These are phyloP conservation scores for Hylaeus volcanicus DNA, from an alignment of 1,140 invertebrate species.

Conservation along the genomic window DNA sequence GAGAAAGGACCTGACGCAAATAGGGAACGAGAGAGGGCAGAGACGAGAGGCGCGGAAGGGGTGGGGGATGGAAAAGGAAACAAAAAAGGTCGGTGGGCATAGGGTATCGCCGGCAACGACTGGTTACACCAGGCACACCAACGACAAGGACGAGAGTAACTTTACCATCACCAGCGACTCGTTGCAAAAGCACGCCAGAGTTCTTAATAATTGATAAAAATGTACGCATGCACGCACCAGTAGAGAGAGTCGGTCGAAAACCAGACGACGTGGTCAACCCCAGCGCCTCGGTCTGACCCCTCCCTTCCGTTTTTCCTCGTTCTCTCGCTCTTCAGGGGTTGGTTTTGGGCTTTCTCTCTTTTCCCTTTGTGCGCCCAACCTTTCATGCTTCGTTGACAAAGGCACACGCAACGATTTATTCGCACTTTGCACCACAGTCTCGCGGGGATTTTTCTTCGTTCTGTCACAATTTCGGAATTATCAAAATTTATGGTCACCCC, in stretches of 20 bases:
- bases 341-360: neutral
- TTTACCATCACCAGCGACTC: conserved; percentile 39
- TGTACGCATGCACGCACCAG: conserved; percentile 75
- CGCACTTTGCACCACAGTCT: conserved; percentile 75
- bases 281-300: conserved; percentile 21
- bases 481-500: conserved; percentile 76
- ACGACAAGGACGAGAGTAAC: conserved; percentile 47
- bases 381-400: conserved; percentile 73
- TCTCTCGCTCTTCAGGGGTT: conserved; percentile 9
- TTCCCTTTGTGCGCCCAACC: conserved; percentile 42
- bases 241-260: conserved; percentile 57
- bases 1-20: conserved; percentile 22
- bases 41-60: conserved; percentile 18
- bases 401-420: conserved; percentile 78
- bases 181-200: conserved; percentile 60
- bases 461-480: conserved; percentile 78
- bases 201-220: conserved; percentile 82
- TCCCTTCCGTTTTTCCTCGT: conserved; percentile 5
- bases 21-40: conserved; percentile 27
- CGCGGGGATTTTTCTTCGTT: conserved; percentile 78
- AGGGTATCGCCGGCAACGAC: conserved; percentile 61
- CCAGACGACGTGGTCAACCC: conserved; percentile 45
- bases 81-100: conserved; percentile 53
- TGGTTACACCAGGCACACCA: conserved; percentile 45
- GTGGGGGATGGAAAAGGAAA: conserved; percentile 56